Conservation (phyloP, 1,140 invertebrate genomes). For the Drosophila aff. region DNA sequence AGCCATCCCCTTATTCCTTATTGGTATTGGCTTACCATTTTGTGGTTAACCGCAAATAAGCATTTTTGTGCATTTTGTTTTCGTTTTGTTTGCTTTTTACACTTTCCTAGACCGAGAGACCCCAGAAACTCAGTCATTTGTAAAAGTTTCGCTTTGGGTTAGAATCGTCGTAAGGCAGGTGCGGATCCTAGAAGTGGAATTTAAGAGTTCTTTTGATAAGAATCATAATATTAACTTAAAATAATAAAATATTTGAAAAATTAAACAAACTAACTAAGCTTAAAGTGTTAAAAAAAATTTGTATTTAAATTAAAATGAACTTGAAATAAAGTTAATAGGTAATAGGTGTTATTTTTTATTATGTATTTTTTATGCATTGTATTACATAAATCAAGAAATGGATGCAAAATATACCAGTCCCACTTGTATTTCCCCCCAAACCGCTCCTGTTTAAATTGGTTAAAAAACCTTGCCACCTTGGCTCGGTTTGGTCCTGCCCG, state of each 20-base stretch:
- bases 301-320: neutral
- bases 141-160: conserved; percentile 49
- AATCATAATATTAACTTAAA: neutral
- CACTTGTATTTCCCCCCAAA: neutral
- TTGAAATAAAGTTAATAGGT: too few relatives aligned
- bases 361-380: neutral
- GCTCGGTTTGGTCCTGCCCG: neutral
- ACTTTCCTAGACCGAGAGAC: conserved; percentile 52
- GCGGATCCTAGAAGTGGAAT: neutral
- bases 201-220: neutral
- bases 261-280: neutral
- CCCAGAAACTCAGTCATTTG: conserved; percentile 55
- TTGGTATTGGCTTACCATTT: conserved; percentile 71
- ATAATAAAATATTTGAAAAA: neutral
- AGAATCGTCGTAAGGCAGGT: neutral
- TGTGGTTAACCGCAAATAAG: conserved; percentile 78
- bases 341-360: neutral
- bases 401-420: too few relatives aligned
- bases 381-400: neutral
- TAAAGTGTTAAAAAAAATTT: neutral
- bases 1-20: neutral
- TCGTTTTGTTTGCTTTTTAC: conserved; percentile 43
- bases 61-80: conserved; percentile 77
- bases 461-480: neutral
- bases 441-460: conserved; percentile 4